Percentiles rank a stretch among this genome's conserved stretches.
phyloP scores from a whole-genome alignment of 2,888 invertebrate genomes.

The Bruchidius siliquastri region DNA sequence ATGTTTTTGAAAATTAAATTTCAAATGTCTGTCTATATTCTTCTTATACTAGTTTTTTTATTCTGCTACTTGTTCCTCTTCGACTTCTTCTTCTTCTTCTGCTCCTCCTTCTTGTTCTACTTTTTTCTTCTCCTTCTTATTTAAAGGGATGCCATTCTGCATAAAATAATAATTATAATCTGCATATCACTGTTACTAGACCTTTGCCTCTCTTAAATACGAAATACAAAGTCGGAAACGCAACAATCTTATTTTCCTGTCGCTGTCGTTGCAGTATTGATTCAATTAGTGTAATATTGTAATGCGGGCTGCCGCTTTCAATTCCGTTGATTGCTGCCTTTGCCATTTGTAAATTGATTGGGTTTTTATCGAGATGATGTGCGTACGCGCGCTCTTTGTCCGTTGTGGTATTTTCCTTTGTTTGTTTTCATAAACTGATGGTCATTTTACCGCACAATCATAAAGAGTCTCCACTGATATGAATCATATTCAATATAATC shows the following conservation, averaged over 20 bases:
- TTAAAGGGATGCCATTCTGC: too few species aligned
- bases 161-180: too few species aligned
- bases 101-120: too few species aligned
- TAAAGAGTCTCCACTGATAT: neutral
- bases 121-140: too few species aligned
- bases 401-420: neutral
- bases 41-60: too few species aligned
- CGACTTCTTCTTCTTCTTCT: too few species aligned
- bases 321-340: neutral
- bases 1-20: too few species aligned
- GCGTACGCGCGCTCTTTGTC: neutral
- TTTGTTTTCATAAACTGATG: neutral
- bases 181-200: too few species aligned
- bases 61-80: too few species aligned
- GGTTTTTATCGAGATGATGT: neutral
- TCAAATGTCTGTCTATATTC: too few species aligned
- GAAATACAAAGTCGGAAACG: too few species aligned
- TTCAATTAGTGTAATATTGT: neutral
- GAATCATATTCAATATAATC: neutral
- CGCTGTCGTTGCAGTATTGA: neutral
- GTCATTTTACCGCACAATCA: neutral
- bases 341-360: neutral
- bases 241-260: neutral
- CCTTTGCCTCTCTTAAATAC: too few species aligned
- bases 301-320: neutral